phyloP scores from a whole-genome alignment of 1,140 invertebrate species.

The Papilio polyxenes region DNA sequence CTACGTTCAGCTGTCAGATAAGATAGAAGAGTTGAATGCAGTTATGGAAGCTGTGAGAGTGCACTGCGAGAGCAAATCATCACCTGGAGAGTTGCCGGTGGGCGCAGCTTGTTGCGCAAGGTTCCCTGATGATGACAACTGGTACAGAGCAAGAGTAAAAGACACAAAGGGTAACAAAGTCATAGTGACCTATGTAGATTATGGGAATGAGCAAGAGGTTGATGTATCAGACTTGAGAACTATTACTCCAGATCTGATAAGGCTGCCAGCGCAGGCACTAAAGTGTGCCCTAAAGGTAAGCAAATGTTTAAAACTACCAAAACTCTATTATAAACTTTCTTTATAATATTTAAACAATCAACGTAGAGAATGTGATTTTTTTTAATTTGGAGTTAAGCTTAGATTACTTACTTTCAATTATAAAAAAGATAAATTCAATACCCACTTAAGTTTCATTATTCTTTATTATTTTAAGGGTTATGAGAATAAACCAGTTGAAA shows the following conservation, averaged over 20 bases:
- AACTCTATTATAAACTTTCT: background rate
- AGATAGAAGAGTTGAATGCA: conserved; percentile 80
- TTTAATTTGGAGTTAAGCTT: no score
- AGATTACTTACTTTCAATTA: no score
- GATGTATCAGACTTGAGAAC: conserved; percentile 81
- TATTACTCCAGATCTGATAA: conserved; percentile 84
- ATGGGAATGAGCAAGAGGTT: conserved; percentile 88
- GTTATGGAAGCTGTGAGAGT: conserved; percentile 80
- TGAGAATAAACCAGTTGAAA: conserved; percentile 71
- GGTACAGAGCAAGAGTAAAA: conserved; percentile 86
- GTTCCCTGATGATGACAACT: conserved; percentile 85
- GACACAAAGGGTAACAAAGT: conserved; percentile 73
- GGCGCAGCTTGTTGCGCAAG: conserved; percentile 87
- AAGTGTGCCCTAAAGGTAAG: conserved; percentile 84
- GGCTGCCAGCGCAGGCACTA: conserved; percentile 86
- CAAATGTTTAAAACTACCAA: conserved; percentile 18
- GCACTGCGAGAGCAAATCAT: conserved; percentile 69
- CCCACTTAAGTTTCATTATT: no score
- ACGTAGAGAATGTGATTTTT: no score
- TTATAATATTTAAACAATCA: no score
- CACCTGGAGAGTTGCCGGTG: conserved; percentile 77
- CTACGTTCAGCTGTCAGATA: conserved; percentile 85
- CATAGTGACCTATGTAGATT: conserved; percentile 88
- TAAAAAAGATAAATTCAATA: no score
- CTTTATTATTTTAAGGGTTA: conserved; percentile 58